These are phyloP conservation scores for Merluccius polli DNA, from an alignment of 2,797 vertebrate species.

Conservation along the genomic window DNA sequence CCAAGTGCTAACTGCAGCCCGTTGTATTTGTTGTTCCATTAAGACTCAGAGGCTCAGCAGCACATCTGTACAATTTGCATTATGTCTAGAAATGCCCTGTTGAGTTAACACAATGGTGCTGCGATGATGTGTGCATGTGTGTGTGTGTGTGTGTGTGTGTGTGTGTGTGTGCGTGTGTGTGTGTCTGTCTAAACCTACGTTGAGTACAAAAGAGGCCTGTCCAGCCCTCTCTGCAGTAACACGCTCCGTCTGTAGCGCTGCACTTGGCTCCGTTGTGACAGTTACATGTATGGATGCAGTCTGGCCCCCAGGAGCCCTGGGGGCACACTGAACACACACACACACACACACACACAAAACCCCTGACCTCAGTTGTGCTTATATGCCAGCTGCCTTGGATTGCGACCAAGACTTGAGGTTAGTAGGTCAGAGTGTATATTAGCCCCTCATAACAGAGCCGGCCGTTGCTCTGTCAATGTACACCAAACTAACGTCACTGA, in stretches of 20 bases:
- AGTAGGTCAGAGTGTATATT: constrained; percentile 12
- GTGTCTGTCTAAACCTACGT: constrained; percentile 55
- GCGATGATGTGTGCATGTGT: constrained; percentile 9
- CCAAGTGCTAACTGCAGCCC: not conserved
- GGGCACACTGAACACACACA: constrained; percentile 73
- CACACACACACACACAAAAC: constrained; percentile 20
- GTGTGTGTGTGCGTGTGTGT: constrained; percentile 26
- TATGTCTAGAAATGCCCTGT: not conserved
- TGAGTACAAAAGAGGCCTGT: constrained; percentile 86
- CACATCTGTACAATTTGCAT: not conserved
- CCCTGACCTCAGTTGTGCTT: constrained; percentile 2
- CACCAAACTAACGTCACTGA: not conserved
- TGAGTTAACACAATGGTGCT: not conserved
- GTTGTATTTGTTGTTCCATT: not conserved
- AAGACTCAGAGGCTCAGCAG: not conserved
- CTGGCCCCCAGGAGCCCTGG: constrained; percentile 83
- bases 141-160: constrained; percentile 22
- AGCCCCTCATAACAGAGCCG: not conserved
- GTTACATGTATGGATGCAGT: constrained; percentile 85
- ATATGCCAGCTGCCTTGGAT: constrained; percentile 13
- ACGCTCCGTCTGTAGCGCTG: constrained; percentile 81
- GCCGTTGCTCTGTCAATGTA: not conserved
- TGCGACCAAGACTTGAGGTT: not conserved
- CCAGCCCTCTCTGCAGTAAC: constrained; percentile 84
- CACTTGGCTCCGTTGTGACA: constrained; percentile 90